Conservation (phyloP, 2,888 invertebrate genomes). For the Eustalomyia histrio region DNA sequence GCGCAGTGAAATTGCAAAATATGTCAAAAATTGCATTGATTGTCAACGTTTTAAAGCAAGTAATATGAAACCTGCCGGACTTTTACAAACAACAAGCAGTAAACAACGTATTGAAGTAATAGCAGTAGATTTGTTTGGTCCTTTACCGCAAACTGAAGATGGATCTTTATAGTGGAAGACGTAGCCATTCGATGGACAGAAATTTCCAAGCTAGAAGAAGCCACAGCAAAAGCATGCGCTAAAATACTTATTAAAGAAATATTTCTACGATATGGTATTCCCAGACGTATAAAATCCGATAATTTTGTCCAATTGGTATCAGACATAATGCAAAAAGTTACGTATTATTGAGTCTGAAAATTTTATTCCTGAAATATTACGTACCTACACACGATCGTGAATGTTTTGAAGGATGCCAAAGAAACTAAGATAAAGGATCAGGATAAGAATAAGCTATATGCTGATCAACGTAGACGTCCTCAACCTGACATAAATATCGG, state of each 20-base stretch:
- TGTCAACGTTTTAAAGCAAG: conserved; percentile 33
- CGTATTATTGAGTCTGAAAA: conserved; percentile 34
- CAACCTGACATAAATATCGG: too few species aligned
- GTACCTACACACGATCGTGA: conserved; percentile 6
- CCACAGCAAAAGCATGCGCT: too few species aligned
- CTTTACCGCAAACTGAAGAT: conserved; percentile 63
- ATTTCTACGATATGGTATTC: too few species aligned
- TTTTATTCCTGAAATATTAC: conserved; percentile 27
- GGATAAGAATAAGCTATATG: conserved; percentile 63
- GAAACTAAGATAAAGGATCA: conserved; percentile 63
- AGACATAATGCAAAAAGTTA: too few species aligned
- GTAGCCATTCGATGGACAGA: conserved; percentile 69
- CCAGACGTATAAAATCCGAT: too few species aligned
- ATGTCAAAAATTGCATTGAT: conserved; percentile 33
- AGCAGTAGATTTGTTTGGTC: conserved; percentile 62
- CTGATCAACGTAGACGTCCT: too few species aligned
- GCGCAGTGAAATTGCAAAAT: conserved; percentile 46
- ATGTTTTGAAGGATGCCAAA: conserved; percentile 49
- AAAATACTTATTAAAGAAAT: too few species aligned
- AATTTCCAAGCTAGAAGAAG: conserved; percentile 70
- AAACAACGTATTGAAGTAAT: conserved; percentile 57
- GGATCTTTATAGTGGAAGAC: conserved; percentile 70
- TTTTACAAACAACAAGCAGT: too few species aligned
- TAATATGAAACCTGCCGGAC: too few species aligned
- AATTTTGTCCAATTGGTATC: too few species aligned